phyloP scores from a whole-genome alignment of 1,140 invertebrate species.

The Sycophila sp. region DNA sequence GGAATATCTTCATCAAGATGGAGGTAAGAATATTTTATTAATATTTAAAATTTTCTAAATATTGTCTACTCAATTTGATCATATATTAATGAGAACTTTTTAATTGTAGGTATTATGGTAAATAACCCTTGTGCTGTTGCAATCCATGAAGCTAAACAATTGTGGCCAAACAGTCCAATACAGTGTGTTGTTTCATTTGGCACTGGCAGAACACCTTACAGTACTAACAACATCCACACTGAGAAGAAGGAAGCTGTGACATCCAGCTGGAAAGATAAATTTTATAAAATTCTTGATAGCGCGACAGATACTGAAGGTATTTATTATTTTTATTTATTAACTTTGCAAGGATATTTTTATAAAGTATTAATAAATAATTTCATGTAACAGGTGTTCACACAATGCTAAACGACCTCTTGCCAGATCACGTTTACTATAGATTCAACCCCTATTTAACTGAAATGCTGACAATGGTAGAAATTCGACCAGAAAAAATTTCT shows the following conservation, averaged over 20 bases:
- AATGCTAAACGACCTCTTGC: conserved; percentile 83
- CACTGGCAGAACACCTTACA: conserved; percentile 74
- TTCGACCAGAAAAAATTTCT: conserved; percentile 73
- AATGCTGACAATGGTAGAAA: conserved; percentile 86
- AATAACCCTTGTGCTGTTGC: conserved; percentile 94
- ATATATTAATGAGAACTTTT: too few relatives aligned
- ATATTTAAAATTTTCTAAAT: conserved; percentile 20
- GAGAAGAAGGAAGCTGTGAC: conserved; percentile 52
- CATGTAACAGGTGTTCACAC: conserved; percentile 77
- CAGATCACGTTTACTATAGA: conserved; percentile 82
- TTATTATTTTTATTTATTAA: conserved; percentile 37
- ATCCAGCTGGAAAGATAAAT: conserved; percentile 82
- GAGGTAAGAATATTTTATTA: conserved; percentile 46
- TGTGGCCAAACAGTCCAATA: conserved; percentile 84
- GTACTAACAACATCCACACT: conserved; percentile 56
- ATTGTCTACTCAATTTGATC: not conserved
- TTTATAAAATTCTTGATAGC: conserved; percentile 86
- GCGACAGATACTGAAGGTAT: conserved; percentile 90
- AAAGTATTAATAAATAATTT: conserved; percentile 22
- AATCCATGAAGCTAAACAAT: conserved; percentile 84
- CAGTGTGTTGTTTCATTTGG: conserved; percentile 91
- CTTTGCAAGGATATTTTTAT: conserved; percentile 1
- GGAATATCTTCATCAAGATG: conserved; percentile 83
- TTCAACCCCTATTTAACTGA: conserved; percentile 92
- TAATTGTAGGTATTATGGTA: conserved; percentile 85